These are phyloP conservation scores for Cheilosia soror DNA, from an alignment of 2,888 invertebrate species.

Conservation along the genomic window DNA sequence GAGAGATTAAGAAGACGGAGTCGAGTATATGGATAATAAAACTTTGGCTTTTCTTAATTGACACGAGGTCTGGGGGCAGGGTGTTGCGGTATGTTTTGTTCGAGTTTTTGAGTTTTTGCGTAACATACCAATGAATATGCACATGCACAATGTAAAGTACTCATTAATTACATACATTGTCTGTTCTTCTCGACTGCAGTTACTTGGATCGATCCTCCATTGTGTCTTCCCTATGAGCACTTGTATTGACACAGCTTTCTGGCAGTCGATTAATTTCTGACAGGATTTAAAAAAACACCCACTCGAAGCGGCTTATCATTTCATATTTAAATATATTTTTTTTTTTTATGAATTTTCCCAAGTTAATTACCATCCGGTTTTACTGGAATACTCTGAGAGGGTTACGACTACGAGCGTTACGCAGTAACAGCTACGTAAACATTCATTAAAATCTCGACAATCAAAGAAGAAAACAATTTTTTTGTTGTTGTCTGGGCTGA, in stretches of 20 bases:
- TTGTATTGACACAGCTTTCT: too few species aligned
- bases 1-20: neutral
- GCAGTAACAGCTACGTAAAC: neutral
- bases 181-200: too few species aligned
- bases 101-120: too few species aligned
- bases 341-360: neutral
- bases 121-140: too few species aligned
- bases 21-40: neutral
- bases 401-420: neutral
- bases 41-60: too few species aligned
- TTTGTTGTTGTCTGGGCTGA: too few species aligned
- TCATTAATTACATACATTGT: too few species aligned
- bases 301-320: neutral
- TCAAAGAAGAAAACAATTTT: neutral
- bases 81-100: too few species aligned
- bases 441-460: neutral
- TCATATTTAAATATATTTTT: neutral
- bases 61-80: neutral
- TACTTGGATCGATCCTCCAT: too few species aligned
- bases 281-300: neutral
- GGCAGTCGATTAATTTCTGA: neutral
- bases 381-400: neutral
- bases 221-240: too few species aligned
- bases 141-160: too few species aligned
- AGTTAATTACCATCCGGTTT: constrained; percentile 8